These are phyloP conservation scores for Agonum fuliginosum DNA, from an alignment of 2,888 invertebrate species.

Conservation along the genomic window DNA sequence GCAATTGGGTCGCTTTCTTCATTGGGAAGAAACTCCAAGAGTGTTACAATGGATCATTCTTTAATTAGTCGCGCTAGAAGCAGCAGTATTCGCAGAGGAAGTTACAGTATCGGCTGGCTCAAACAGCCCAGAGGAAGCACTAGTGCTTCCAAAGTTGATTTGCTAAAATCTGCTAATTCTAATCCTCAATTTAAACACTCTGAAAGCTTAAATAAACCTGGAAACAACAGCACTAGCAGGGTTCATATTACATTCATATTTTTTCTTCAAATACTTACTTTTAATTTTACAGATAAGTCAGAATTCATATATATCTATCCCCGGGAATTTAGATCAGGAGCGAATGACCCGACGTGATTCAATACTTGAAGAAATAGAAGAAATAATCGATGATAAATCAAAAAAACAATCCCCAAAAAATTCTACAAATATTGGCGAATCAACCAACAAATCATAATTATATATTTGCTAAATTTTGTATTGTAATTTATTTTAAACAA, in stretches of 20 bases:
- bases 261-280: background rate
- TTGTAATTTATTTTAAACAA: background rate
- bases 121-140: conserved; percentile 72
- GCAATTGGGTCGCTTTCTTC: conserved; percentile 85
- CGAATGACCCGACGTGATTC: conserved; percentile 54
- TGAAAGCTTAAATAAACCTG: conserved; percentile 62
- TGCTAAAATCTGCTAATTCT: conserved; percentile 79
- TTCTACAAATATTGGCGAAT: conserved; percentile 33
- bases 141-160: conserved; percentile 79
- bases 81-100: conserved; percentile 74
- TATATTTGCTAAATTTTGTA: background rate
- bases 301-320: conserved; percentile 51
- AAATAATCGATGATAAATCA: conserved; percentile 63
- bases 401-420: conserved; percentile 50
- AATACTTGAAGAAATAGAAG: conserved; percentile 66
- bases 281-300: conserved; percentile 54
- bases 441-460: background rate
- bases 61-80: conserved; percentile 68
- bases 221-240: conserved; percentile 62
- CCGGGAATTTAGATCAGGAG: conserved; percentile 37
- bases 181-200: conserved; percentile 65
- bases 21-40: conserved; percentile 78
- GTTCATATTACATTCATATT: conserved; percentile 59
- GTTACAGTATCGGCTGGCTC: conserved; percentile 76
- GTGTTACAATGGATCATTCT: conserved; percentile 62